Evolutionary conservation across 2,888 invertebrate species (phyloP).

Genomic region (Watsonalla binaria): DNA sequence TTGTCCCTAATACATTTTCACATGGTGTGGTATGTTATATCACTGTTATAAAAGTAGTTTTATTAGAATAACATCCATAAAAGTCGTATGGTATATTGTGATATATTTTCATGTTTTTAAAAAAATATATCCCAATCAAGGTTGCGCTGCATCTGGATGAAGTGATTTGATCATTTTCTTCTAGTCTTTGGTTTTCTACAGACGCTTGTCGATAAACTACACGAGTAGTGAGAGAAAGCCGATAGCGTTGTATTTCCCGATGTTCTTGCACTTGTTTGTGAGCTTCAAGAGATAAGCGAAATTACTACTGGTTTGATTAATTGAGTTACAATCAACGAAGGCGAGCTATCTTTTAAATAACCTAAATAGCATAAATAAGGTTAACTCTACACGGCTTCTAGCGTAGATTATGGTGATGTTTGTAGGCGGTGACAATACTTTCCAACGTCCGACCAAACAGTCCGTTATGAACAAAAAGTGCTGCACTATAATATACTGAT

Average conservation of each 20-base stretch:
- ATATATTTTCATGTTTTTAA: no score
- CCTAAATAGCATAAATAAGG: neutral
- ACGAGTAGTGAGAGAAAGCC: constrained; percentile 60
- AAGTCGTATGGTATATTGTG: no score
- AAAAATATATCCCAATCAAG: no score
- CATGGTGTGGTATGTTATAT: no score
- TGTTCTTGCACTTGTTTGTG: constrained; percentile 44
- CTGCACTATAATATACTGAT: neutral
- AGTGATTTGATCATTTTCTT: constrained; percentile 66
- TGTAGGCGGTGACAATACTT: no score
- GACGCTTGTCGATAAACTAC: constrained; percentile 53
- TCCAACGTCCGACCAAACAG: no score
- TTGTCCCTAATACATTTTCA: no score
- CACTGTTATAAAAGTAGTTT: no score
- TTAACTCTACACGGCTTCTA: neutral
- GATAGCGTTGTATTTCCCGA: constrained; percentile 61
- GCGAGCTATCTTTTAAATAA: neutral
- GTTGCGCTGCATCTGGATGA: constrained; percentile 16
- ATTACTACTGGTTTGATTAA: neutral
- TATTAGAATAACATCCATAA: no score
- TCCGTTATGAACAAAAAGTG: no score
- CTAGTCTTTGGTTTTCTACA: constrained; percentile 52
- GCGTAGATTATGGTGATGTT: no score
- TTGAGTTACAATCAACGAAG: neutral
- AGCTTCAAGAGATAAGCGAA: constrained; percentile 34